These are phyloP conservation scores for Leptestheria dahalacensis DNA, from an alignment of 1,140 invertebrate genomes.

Conservation along the genomic window DNA sequence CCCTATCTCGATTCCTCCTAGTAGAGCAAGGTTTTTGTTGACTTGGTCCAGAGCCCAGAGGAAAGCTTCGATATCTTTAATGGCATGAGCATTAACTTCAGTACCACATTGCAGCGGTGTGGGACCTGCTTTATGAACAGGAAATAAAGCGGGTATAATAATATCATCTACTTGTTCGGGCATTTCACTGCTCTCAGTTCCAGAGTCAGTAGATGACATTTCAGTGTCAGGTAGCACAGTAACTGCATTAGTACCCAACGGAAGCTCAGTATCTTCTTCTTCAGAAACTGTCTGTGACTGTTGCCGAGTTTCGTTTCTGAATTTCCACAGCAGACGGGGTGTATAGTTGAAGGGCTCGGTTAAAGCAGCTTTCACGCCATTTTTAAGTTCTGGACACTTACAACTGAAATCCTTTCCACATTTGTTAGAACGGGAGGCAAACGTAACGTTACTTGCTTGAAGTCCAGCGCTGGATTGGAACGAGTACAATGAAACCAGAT, in stretches of 20 bases:
- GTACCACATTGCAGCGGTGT: conserved; percentile 19
- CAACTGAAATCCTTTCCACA: too few relatives aligned
- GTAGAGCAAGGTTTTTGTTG: conserved; percentile 25
- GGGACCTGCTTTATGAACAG: conserved; percentile 24
- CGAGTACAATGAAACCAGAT: background rate
- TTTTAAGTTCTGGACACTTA: background rate
- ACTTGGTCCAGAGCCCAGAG: conserved; percentile 33
- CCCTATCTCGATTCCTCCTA: conserved; percentile 23
- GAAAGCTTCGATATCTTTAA: conserved; percentile 33
- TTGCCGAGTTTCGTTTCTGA: too few relatives aligned
- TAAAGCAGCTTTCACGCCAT: too few relatives aligned
- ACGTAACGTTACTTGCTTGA: background rate
- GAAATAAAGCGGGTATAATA: conserved; percentile 23
- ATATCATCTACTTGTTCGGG: background rate
- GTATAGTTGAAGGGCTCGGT: too few relatives aligned
- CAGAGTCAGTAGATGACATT: too few relatives aligned
- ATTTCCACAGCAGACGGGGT: too few relatives aligned
- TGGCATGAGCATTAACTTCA: conserved; percentile 21
- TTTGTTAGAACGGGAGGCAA: too few relatives aligned
- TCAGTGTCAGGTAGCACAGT: too few relatives aligned
- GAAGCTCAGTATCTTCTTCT: too few relatives aligned
- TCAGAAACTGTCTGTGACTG: too few relatives aligned
- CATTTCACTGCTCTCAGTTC: background rate
- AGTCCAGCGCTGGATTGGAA: background rate
- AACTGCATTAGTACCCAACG: too few relatives aligned